Evolutionary conservation across 2,888 invertebrate genomes (phyloP).

Genomic region (Drosophila diplacantha): DNA sequence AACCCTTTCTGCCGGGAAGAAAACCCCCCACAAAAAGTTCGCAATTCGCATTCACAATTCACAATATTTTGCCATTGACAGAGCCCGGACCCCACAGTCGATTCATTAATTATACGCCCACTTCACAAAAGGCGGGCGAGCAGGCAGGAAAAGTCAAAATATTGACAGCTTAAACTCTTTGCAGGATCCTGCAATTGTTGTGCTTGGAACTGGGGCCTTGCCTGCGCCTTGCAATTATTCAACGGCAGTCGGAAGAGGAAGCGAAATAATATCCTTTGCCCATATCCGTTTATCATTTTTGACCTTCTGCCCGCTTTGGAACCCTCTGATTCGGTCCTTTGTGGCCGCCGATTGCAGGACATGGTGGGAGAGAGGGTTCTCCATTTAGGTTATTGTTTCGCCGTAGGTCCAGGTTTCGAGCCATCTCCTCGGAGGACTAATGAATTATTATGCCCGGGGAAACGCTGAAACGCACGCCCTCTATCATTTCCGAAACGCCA

Average conservation of each 20-base stretch:
- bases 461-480: slow-evolving; percentile 41
- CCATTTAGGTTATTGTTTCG: slow-evolving; percentile 65
- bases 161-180: slow-evolving; percentile 73
- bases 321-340: slow-evolving; percentile 28
- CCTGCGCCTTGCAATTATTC: slow-evolving; percentile 68
- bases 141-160: slow-evolving; percentile 72
- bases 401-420: slow-evolving; percentile 23
- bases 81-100: slow-evolving; percentile 6
- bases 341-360: slow-evolving; percentile 15
- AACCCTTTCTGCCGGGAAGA: slow-evolving; percentile 46
- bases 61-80: slow-evolving; percentile 60
- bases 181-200: slow-evolving; percentile 48
- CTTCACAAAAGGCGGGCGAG: slow-evolving; percentile 62
- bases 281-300: slow-evolving; percentile 76
- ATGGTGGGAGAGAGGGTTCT: slow-evolving; percentile 11
- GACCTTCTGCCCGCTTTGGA: slow-evolving; percentile 68
- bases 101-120: slow-evolving; percentile 75
- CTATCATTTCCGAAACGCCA: slow-evolving; percentile 6
- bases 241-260: slow-evolving; percentile 58
- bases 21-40: slow-evolving; percentile 21
- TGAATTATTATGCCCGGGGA: slow-evolving; percentile 63
- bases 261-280: slow-evolving; percentile 65
- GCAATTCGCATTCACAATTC: slow-evolving; percentile 59
- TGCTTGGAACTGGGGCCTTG: slow-evolving; percentile 21
- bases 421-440: slow-evolving; percentile 44